These are phyloP conservation scores for Paraescarpia echinospica DNA, from an alignment of 1,140 invertebrate genomes.

Conservation along the genomic window DNA sequence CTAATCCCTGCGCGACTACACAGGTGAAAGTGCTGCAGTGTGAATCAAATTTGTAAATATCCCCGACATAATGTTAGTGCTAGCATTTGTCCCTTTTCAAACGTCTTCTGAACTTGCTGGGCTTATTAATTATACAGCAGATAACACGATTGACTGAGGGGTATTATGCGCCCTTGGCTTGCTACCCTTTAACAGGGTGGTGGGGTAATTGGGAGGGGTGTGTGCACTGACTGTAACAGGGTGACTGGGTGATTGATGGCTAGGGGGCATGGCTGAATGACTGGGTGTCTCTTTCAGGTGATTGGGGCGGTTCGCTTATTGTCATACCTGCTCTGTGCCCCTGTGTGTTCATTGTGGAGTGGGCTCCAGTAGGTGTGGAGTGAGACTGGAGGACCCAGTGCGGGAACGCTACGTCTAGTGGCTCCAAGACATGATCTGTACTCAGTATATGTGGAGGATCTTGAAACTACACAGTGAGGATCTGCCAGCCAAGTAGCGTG, in stretches of 20 bases:
- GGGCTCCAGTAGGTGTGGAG: neutral
- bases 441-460: neutral
- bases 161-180: neutral
- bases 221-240: neutral
- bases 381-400: neutral
- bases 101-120: neutral
- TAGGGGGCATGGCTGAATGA: neutral
- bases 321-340: neutral
- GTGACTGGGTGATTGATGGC: neutral
- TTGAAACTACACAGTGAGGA: neutral
- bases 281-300: neutral
- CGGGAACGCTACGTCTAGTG: neutral
- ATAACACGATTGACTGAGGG: neutral
- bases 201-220: neutral
- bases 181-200: neutral
- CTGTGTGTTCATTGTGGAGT: neutral
- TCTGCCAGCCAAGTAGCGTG: neutral
- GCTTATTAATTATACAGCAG: neutral
- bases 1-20: too few species aligned
- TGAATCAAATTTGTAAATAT: neutral
- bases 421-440: neutral
- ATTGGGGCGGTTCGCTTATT: neutral
- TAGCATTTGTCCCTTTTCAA: neutral
- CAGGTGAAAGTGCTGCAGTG: neutral
- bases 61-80: neutral